Base-by-base conservation (phyloP, 2,113 vertebrate genomes). In the Corythoichthys haematopterus region DNA sequence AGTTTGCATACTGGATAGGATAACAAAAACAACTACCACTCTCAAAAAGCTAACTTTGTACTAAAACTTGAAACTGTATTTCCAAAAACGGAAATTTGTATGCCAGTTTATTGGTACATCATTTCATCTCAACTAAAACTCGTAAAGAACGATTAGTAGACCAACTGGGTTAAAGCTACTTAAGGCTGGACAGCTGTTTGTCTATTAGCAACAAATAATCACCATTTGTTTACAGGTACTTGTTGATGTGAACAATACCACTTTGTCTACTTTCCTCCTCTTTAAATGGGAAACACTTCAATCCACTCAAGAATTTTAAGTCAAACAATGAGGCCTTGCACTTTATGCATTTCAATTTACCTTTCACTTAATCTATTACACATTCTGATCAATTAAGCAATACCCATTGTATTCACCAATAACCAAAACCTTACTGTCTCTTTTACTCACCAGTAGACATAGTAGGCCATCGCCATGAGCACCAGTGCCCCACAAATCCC, bases 401-500 rank as follows among this genome's bases (percentile, higher is more conserved):
- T 11, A 53, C 11, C 28, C 6, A 2, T 46, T 16, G 51, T 47
- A 50, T 13, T 33, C 6, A 3, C 2, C 15, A 48, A 37, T n/a
- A 50, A n/a, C 63, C 7, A 12, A 16, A 1, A 7, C 28, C 1
- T 40, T 36, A 60, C 11, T n/a, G 38, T 46, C 45, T 56, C 0
- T 59, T 50, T 45, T 1, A 0, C 91, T 92, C 76, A 92, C 92
- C 92, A 93, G 82, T 93, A 93, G 73, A 90, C 82, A 61, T 92
- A 93, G 84, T 93, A 93, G 75, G 82, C 88, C 84, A 92, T 85
- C 5, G 91, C 91, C 89, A 92, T 80, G 67, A 92, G 68, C 76
- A 93, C 89, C 82, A 93, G 66, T 0, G 91, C 89, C 66, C 92
- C 92, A 85, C 91, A 93, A 37, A 91, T 87, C 36, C 91, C 92